Conservation (phyloP, 1,140 invertebrate species). For the Thaumatotibia leucotreta region DNA sequence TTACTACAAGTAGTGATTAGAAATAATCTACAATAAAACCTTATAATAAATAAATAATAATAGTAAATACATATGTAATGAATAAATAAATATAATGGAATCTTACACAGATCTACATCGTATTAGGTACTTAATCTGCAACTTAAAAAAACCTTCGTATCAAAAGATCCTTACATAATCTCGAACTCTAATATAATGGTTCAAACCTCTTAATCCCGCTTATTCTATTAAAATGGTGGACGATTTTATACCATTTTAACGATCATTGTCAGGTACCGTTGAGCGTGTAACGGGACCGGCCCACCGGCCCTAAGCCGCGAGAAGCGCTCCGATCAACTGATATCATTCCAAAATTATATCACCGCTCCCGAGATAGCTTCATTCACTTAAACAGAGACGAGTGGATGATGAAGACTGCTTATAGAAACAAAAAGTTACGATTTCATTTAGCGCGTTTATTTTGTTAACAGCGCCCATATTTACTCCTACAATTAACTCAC, state of each 20-base stretch:
- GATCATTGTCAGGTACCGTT: conserved; percentile 40
- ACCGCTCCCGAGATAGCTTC: not conserved
- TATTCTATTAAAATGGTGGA: not conserved
- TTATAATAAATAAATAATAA: too few relatives aligned
- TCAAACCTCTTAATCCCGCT: not conserved
- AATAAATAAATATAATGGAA: too few relatives aligned
- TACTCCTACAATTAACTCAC: too few relatives aligned
- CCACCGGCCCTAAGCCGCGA: conserved; percentile 26
- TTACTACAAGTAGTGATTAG: too few relatives aligned
- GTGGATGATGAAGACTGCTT: not conserved
- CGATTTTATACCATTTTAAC: conserved; percentile 27
- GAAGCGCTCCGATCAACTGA: conserved; percentile 22
- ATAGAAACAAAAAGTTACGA: not conserved
- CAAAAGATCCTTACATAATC: not conserved
- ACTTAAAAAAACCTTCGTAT: too few relatives aligned
- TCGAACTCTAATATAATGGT: not conserved
- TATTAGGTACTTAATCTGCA: too few relatives aligned
- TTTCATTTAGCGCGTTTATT: too few relatives aligned
- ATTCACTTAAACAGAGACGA: not conserved
- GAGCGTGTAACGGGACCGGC: conserved; percentile 29
- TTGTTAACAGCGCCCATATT: too few relatives aligned
- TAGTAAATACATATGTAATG: too few relatives aligned
- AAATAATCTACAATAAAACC: too few relatives aligned
- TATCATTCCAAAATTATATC: conserved; percentile 6
- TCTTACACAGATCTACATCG: too few relatives aligned